These are phyloP conservation scores for Euthynnus affinis DNA, from an alignment of 2,797 vertebrate species.

Conservation along the genomic window DNA sequence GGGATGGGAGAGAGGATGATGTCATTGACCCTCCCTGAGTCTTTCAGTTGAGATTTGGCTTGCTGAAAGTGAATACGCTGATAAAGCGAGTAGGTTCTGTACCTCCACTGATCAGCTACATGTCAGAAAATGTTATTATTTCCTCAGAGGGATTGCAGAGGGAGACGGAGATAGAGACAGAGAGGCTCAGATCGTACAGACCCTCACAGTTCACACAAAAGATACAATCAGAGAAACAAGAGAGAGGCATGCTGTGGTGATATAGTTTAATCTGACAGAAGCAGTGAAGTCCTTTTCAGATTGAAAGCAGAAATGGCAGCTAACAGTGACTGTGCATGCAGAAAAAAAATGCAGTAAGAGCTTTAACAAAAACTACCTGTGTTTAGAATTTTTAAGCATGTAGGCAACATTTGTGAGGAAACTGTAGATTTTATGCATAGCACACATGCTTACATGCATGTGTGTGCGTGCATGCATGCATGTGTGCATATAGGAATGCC, in stretches of 20 bases:
- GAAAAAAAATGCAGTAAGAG: neutral
- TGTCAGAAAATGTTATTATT: constrained; percentile 29
- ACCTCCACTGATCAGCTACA: constrained; percentile 16
- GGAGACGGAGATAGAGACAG: constrained; percentile 27
- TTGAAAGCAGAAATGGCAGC: constrained; percentile 20
- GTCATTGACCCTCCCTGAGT: constrained; percentile 40
- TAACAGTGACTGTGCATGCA: constrained; percentile 19
- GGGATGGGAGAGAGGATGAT: constrained; percentile 45
- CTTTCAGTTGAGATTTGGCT: constrained; percentile 29
- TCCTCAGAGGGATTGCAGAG: constrained; percentile 25
- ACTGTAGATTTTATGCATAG: constrained; percentile 1
- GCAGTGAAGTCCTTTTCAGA: constrained; percentile 19
- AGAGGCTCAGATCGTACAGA: constrained; percentile 2
- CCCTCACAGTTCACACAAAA: constrained; percentile 8
- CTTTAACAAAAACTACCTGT: neutral
- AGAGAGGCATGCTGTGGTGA: constrained; percentile 21
- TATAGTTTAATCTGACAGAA: constrained; percentile 41
- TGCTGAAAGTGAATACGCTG: constrained; percentile 34
- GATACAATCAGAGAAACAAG: constrained; percentile 39
- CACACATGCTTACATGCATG: neutral
- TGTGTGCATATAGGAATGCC: neutral
- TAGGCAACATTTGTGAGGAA: neutral
- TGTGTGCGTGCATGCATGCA: neutral
- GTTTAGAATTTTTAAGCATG: neutral
- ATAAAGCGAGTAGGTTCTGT: constrained; percentile 33